Conservation (phyloP, 2,113 vertebrate genomes). For the Marmota flaviventris region DNA sequence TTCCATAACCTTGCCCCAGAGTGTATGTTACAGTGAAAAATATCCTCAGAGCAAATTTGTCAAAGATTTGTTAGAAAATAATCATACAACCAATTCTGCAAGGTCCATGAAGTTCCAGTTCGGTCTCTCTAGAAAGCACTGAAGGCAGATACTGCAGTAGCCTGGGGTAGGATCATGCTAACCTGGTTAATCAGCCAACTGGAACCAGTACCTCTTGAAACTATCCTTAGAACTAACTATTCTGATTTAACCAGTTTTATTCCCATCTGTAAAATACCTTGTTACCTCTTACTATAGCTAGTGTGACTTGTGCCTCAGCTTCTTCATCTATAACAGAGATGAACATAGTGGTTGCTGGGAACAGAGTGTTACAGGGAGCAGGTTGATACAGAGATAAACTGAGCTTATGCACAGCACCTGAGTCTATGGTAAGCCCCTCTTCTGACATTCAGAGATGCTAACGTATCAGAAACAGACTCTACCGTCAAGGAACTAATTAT, state of each 20-base stretch:
- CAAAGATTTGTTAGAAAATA: slow-evolving; percentile 8
- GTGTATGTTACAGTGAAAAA: background rate
- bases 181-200: background rate
- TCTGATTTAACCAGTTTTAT: background rate
- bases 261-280: slow-evolving; percentile 2
- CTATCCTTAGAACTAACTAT: background rate
- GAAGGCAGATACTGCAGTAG: background rate
- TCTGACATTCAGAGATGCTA: background rate
- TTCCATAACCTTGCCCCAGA: background rate
- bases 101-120: background rate
- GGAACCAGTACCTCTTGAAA: background rate
- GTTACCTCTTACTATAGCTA: background rate
- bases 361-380: no score
- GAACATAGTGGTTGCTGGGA: background rate
- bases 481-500: background rate
- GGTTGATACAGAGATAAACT: background rate
- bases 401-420: background rate
- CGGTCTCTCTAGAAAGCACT: background rate
- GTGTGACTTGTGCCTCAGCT: background rate
- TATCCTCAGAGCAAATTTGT: background rate
- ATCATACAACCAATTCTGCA: background rate
- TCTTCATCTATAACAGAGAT: background rate
- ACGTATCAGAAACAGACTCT: slow-evolving; percentile 18
- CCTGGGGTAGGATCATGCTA: background rate
- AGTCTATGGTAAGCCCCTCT: background rate